Evolutionary conservation across 2,888 invertebrate species (phyloP), one percentile per base, ranked within the genome.

Genomic region (Lasioglossum morio): DNA sequence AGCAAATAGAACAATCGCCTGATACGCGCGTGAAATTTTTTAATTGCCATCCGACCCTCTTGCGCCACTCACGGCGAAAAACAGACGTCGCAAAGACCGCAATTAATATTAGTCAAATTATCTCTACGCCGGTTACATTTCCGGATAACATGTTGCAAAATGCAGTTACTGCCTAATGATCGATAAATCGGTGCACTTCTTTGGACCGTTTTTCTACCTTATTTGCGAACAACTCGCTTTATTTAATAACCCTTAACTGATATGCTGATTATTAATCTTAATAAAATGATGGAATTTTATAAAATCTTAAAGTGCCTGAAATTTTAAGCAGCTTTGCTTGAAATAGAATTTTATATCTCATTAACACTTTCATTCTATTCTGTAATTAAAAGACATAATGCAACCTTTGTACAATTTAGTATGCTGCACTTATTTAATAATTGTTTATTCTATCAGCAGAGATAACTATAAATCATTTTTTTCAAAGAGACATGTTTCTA

Each of bases 1-100:
- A 60, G 72, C 60, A 84, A 86, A 84, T 53, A 60, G 27, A 73
- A 69, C 37, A 48, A 70, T 74, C 48, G 69, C 30, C 57, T 77
- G 72, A 69, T 48, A 72, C 34, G 37, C 48, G 19, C 43, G 74
- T 75, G 46, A 46, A 81, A 60, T 72, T 76, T 81, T 70, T 81
- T 78, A 81, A 86, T 81, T 53, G 23, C 53, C 60, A 34, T 4
- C 14, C 72, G 46, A 40, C 43, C 53, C 19, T 77, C 73, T 69
- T 70, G 43, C 79, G 69, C 40, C 53, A n/a, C 43, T 34, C 72
- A 66, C 69, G 4, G 46, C 23, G 57, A 40, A 77, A 72, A 34
- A 66, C 48, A 81, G 60, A 81, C 77, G 60, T 69, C 48, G 57
- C 73, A 72, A 77, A 85, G 34, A n/a, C 19, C 53, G 43, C 30